phyloP scores from a whole-genome alignment of 2,888 invertebrate species.

The Chymomyza fuscimana region DNA sequence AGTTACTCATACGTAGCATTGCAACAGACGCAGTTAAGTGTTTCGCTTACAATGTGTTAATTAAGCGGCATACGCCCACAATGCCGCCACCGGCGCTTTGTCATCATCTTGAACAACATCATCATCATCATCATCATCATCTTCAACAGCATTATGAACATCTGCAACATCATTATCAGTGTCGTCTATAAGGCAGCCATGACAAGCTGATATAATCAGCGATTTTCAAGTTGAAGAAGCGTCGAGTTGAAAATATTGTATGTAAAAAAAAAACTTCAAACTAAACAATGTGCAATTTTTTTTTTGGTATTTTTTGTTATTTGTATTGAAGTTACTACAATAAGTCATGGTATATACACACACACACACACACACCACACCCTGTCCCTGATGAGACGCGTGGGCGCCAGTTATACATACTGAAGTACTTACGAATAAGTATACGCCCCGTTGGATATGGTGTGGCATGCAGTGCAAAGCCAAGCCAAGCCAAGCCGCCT shows the following conservation, averaged over 20 bases:
- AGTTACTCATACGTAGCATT: constrained; percentile 43
- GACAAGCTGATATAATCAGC: constrained; percentile 46
- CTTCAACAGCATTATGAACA: no score
- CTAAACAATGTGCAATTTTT: constrained; percentile 43
- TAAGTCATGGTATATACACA: constrained; percentile 47
- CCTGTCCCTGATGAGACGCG: neutral
- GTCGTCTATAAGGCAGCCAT: constrained; percentile 8
- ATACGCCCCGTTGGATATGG: constrained; percentile 58
- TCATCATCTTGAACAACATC: neutral
- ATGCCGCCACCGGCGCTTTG: constrained; percentile 26
- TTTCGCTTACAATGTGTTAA: constrained; percentile 60
- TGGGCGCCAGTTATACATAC: constrained; percentile 4
- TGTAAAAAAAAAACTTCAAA: constrained; percentile 1
- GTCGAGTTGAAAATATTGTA: constrained; percentile 32
- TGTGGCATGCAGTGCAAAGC: neutral
- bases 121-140: neutral
- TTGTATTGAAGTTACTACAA: constrained; percentile 39
- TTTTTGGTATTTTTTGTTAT: constrained; percentile 5
- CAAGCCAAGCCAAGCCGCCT: neutral
- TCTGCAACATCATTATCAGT: neutral
- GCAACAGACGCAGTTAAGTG: neutral
- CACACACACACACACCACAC: neutral
- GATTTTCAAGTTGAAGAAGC: constrained; percentile 54
- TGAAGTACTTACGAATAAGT: neutral
- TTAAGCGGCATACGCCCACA: constrained; percentile 64